Conservation (phyloP, 1,140 invertebrate genomes). For the Doryteuthis pealeii region DNA sequence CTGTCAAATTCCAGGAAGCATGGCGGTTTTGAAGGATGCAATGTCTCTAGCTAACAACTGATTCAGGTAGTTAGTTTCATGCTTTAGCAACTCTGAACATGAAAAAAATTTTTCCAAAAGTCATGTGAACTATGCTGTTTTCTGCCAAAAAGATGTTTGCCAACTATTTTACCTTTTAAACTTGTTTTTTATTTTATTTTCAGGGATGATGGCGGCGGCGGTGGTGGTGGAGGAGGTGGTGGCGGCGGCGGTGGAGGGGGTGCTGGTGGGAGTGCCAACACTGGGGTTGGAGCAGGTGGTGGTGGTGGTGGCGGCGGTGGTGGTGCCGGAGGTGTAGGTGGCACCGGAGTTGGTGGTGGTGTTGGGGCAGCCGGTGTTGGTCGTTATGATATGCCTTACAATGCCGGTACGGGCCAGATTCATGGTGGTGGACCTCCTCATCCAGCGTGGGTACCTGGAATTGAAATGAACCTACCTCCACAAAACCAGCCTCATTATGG, state of each 20-base stretch:
- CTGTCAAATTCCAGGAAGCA: too few relatives aligned
- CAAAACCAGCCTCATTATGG: constrained; percentile 26
- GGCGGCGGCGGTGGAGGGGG: neutral
- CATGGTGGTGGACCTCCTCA: constrained; percentile 32
- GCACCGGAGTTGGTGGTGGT: neutral
- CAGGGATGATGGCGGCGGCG: constrained; percentile 45
- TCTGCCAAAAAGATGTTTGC: too few relatives aligned
- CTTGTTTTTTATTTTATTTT: constrained; percentile 17
- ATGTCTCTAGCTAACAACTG: too few relatives aligned
- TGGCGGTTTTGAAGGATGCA: too few relatives aligned
- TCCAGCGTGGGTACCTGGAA: constrained; percentile 33
- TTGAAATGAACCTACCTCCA: constrained; percentile 27
- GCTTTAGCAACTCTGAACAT: too few relatives aligned
- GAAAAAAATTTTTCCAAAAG: too few relatives aligned
- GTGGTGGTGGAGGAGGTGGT: constrained; percentile 54
- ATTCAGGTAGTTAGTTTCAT: too few relatives aligned
- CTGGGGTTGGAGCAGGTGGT: constrained; percentile 14
- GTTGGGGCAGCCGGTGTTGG: neutral
- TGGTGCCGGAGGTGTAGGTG: neutral
- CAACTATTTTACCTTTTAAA: too few relatives aligned
- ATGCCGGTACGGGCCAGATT: constrained; percentile 26
- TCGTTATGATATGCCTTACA: neutral
- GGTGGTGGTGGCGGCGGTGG: constrained; percentile 15
- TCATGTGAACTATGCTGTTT: too few relatives aligned
- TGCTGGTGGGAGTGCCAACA: neutral